Base-by-base conservation (phyloP, 2,888 invertebrate species). In the Drosophila barbarae region DNA sequence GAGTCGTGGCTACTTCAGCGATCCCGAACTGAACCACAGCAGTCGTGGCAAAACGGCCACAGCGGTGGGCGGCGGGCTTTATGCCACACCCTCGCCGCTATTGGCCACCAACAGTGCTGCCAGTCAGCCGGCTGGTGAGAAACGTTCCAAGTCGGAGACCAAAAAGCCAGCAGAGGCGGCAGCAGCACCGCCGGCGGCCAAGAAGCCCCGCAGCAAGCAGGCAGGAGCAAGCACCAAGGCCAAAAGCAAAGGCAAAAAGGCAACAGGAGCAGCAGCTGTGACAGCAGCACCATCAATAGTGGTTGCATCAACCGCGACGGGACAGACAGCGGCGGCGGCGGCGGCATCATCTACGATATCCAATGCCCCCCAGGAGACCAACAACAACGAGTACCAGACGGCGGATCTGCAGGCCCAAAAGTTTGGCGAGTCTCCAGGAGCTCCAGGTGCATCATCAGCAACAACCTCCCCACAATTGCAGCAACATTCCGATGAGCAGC, bases 141-240 rank as follows among this genome's bases (percentile, higher is more conserved):
- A 86, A 54, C 84, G 92, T 85, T 88, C 92, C 86, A 87, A 90
- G 87, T 86, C 90, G 72, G 83, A 90, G 86, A 86, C 89, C 70
- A 88, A 92, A 87, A 88, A 89, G 84, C 85, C 91, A 9, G 12
- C 60, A 87, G 42, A 64, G 34, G 23, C 26, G 34, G 23, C 26
- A 2, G 28, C 26, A 2, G 6, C n/a, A 58, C 56, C 15, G 4
- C 47, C 38, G 9, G 47, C 67, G n/a, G 49, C 69, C 10, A 77
- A 77, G 44, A 80, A 76, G 68, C 15, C 65, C n/a, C 72, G 73
- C 56, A 74, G 73, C 59, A 74, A 72, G 51, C 73, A 73, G 51
- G 8, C 64, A 4, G 8, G 63, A 4, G 38, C 23, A 2, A 67
- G 55, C 30, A 18, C 46, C 32, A 76, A 77, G 52, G 36, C 42